Evolutionary conservation across 2,888 invertebrate species (phyloP).

Genomic region (Matsumyia berberina): DNA sequence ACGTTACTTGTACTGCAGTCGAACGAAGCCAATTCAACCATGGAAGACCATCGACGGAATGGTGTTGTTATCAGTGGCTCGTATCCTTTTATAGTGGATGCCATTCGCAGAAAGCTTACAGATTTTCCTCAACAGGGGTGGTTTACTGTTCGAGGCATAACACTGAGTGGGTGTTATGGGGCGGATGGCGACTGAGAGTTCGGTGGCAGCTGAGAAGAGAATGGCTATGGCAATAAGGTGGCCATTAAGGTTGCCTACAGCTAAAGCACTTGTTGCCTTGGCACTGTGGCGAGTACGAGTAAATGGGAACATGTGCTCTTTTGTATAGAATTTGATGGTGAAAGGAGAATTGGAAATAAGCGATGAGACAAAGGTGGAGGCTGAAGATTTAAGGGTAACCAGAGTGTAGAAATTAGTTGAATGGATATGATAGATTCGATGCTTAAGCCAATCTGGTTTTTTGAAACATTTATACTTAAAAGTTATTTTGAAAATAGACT

Average conservation of each 20-base stretch:
- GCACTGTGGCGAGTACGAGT: slow-evolving; percentile 3
- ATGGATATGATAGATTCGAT: too few relatives aligned
- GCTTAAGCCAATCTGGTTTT: too few relatives aligned
- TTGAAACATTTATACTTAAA: too few relatives aligned
- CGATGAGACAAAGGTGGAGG: background rate
- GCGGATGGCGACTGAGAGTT: slow-evolving; percentile 20
- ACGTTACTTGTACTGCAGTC: slow-evolving; percentile 43
- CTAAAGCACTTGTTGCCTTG: slow-evolving; percentile 70
- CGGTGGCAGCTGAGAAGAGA: slow-evolving; percentile 13
- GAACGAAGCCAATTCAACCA: slow-evolving; percentile 67
- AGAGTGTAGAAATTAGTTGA: background rate
- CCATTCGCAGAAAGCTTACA: slow-evolving; percentile 66
- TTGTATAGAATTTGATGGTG: slow-evolving; percentile 57
- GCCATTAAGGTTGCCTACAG: slow-evolving; percentile 40
- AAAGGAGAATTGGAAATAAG: slow-evolving; percentile 41
- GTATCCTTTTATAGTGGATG: slow-evolving; percentile 82
- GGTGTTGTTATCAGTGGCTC: slow-evolving; percentile 81
- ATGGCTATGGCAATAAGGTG: slow-evolving; percentile 45
- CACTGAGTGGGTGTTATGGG: slow-evolving; percentile 27
- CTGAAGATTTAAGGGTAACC: slow-evolving; percentile 7
- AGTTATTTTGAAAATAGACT: too few relatives aligned
- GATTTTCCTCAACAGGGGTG: slow-evolving; percentile 58
- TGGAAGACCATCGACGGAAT: slow-evolving; percentile 81
- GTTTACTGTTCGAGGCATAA: slow-evolving; percentile 18
- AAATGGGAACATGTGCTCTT: slow-evolving; percentile 65